These are phyloP conservation scores for Anthopleura xanthogrammica DNA, from an alignment of 92 coral and sea anemone species.

Conservation along the genomic window DNA sequence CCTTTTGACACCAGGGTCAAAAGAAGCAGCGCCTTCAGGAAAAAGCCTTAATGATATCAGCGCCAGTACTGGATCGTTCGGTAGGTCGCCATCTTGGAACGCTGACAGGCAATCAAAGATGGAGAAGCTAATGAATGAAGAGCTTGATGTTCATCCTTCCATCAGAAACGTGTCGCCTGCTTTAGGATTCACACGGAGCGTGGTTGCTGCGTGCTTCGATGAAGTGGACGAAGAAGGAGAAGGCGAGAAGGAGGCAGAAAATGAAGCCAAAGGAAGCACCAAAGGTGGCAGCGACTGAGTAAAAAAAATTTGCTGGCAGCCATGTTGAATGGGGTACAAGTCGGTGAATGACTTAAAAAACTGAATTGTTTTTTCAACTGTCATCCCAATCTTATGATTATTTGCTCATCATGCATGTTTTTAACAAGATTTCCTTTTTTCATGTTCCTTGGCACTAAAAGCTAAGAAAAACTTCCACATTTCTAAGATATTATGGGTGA, in stretches of 20 bases:
- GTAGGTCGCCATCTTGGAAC: conserved; percentile 3
- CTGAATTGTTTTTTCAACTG: too few relatives aligned
- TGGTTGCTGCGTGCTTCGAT: background rate
- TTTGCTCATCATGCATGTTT: too few relatives aligned
- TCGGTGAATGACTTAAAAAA: background rate
- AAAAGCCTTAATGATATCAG: background rate
- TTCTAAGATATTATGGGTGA: too few relatives aligned
- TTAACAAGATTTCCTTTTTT: too few relatives aligned
- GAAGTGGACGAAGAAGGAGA: conserved; percentile 6
- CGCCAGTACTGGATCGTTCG: background rate
- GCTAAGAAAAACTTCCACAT: too few relatives aligned
- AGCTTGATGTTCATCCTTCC: conserved; percentile 8
- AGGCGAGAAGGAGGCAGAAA: background rate
- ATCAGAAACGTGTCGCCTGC: background rate
- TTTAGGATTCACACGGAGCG: background rate
- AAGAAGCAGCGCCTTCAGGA: background rate
- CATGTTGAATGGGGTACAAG: background rate
- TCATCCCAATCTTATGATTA: too few relatives aligned
- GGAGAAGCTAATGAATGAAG: conserved; percentile 17
- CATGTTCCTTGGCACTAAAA: too few relatives aligned
- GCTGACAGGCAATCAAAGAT: conserved; percentile 6
- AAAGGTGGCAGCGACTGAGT: background rate
- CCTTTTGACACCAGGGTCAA: background rate
- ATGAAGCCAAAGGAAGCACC: background rate
- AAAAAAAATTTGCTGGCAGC: background rate